phyloP scores from a whole-genome alignment of 2,888 invertebrate species.

The Carpatolechia fugitivella region DNA sequence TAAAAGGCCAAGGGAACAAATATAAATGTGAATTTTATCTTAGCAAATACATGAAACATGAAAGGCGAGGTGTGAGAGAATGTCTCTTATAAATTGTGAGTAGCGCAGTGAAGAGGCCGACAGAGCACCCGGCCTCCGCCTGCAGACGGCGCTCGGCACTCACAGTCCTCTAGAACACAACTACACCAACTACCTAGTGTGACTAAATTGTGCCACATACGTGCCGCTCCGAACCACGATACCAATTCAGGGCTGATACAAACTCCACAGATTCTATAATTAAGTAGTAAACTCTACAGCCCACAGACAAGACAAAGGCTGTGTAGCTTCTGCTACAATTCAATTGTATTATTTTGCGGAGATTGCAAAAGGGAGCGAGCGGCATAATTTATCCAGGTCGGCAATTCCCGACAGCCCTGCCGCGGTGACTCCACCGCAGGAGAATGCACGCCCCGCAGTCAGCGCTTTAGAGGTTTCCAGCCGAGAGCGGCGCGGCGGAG shows the following conservation, averaged over 20 bases:
- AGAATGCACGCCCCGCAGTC: conserved; percentile 67
- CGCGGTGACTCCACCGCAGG: conserved; percentile 58
- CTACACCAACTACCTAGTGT: not conserved
- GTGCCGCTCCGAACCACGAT: not conserved
- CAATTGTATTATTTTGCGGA: conserved; percentile 70
- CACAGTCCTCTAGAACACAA: not conserved
- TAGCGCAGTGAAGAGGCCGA: not conserved
- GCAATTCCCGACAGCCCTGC: conserved; percentile 68
- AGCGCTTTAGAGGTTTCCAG: conserved; percentile 72
- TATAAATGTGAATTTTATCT: too few species aligned
- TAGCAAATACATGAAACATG: too few species aligned
- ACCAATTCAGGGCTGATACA: conserved; percentile 5
- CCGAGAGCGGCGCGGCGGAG: conserved; percentile 49
- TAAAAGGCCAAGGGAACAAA: too few species aligned
- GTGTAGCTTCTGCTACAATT: conserved; percentile 58
- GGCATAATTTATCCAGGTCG: conserved; percentile 69
- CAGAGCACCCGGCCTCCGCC: not conserved
- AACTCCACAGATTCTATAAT: not conserved
- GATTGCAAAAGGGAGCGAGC: conserved; percentile 64
- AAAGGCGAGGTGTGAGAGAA: too few species aligned
- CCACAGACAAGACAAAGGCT: conserved; percentile 56
- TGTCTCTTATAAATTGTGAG: too few species aligned
- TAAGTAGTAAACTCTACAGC: not conserved
- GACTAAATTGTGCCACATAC: conserved; percentile 5
- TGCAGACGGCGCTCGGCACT: not conserved